Conservation (phyloP, 2,888 invertebrate species). For the Malthinus flaveolus region DNA sequence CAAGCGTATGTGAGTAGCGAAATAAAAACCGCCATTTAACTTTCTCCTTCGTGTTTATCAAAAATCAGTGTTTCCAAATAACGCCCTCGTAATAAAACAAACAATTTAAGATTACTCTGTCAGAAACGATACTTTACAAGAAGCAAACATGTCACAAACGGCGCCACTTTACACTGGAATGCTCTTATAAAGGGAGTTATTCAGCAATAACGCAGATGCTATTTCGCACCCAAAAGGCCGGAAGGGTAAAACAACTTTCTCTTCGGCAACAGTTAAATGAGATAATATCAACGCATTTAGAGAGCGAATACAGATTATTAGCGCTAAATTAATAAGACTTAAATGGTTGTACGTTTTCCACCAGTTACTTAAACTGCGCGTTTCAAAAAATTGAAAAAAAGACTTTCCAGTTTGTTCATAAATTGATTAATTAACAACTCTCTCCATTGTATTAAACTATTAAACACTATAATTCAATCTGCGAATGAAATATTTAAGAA, state of each 20-base stretch:
- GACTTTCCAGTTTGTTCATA: no score
- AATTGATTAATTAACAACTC: no score
- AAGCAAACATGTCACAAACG: conserved; percentile 45
- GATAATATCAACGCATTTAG: conserved; percentile 26
- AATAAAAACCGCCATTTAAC: background rate
- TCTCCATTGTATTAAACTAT: background rate
- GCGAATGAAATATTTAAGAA: no score
- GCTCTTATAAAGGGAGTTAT: conserved; percentile 46
- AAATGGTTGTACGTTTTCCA: conserved; percentile 7
- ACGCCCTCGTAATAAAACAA: conserved; percentile 42
- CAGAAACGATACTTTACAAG: conserved; percentile 44
- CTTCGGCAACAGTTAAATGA: conserved; percentile 25
- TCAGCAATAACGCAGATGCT: conserved; percentile 46
- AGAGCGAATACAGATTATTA: conserved; percentile 22
- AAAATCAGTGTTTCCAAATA: conserved; percentile 26
- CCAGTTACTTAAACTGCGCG: background rate
- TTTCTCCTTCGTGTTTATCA: no score
- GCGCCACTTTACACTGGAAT: conserved; percentile 46
- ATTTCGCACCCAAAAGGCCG: conserved; percentile 37
- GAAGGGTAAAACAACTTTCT: conserved; percentile 27
- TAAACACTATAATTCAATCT: background rate
- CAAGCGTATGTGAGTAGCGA: background rate
- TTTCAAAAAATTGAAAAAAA: no score
- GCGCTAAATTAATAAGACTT: conserved; percentile 23
- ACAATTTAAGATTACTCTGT: conserved; percentile 42